phyloP scores from a whole-genome alignment of 2,113 vertebrate species.

The Rutilus rutilus region DNA sequence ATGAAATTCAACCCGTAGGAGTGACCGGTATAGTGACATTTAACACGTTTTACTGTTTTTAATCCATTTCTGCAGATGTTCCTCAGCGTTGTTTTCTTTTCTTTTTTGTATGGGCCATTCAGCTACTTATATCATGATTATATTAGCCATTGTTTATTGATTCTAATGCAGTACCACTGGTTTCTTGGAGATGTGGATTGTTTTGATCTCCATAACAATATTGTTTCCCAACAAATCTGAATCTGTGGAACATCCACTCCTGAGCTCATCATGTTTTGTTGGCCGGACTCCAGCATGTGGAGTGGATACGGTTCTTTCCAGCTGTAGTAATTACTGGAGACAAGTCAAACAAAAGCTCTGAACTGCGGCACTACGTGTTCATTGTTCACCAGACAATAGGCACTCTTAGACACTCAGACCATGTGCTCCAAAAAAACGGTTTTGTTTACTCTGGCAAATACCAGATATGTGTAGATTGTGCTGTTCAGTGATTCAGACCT shows the following conservation, averaged over 20 bases:
- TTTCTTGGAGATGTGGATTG: slow-evolving; percentile 12
- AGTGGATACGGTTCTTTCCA: background rate
- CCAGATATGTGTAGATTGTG: background rate
- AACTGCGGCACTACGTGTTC: slow-evolving; percentile 58
- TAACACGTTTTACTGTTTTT: background rate
- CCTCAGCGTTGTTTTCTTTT: background rate
- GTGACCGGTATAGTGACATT: no score
- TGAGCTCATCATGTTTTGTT: slow-evolving; percentile 63
- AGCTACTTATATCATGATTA: background rate
- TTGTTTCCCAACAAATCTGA: slow-evolving; percentile 8
- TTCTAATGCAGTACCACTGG: background rate
- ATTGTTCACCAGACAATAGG: slow-evolving; percentile 75
- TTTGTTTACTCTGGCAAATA: slow-evolving; percentile 26
- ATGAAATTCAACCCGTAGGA: no score
- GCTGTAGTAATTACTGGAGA: slow-evolving; percentile 69
- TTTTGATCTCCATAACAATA: background rate
- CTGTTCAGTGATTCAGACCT: slow-evolving; percentile 12
- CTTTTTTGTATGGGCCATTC: no score
- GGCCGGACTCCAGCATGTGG: slow-evolving; percentile 52
- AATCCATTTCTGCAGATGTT: background rate
- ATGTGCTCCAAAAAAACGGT: slow-evolving; percentile 31
- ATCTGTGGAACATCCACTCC: slow-evolving; percentile 52
- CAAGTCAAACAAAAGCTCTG: slow-evolving; percentile 66
- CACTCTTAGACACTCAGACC: slow-evolving; percentile 39
- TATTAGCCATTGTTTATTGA: slow-evolving; percentile 2